Conservation (phyloP, 1,140 invertebrate genomes). For the Daktulosphaira vitifoliae region DNA sequence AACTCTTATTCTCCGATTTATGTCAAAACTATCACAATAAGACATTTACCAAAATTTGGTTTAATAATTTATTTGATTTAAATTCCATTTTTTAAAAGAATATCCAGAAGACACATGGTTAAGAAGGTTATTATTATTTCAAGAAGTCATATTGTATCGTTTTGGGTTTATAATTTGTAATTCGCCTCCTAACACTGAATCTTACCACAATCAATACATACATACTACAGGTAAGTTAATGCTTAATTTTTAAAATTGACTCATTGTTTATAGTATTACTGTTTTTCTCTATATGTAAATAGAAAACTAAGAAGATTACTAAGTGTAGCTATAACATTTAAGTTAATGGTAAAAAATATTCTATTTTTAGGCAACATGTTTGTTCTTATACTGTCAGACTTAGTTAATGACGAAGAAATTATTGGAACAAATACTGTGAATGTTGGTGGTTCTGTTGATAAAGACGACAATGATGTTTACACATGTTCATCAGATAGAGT, state of each 20-base stretch:
- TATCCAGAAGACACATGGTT: constrained; percentile 65
- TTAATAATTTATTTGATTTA: too few species aligned
- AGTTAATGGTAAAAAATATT: too few species aligned
- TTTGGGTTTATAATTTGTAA: constrained; percentile 77
- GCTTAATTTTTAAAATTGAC: neutral
- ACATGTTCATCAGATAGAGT: neutral
- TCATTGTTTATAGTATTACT: neutral
- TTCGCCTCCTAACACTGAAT: constrained; percentile 50
- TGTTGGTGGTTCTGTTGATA: neutral
- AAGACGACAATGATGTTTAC: too few species aligned
- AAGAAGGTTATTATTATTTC: constrained; percentile 68
- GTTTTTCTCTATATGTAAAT: too few species aligned
- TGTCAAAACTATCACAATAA: too few species aligned
- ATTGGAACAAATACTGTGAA: constrained; percentile 3
- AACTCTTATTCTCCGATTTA: too few species aligned
- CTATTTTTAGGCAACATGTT: constrained; percentile 95
- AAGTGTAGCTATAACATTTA: too few species aligned
- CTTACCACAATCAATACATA: constrained; percentile 60
- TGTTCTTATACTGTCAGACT: constrained; percentile 65
- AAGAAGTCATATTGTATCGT: constrained; percentile 68
- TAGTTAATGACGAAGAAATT: constrained; percentile 47
- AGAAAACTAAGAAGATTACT: too few species aligned
- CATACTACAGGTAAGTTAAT: constrained; percentile 79
- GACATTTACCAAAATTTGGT: too few species aligned
- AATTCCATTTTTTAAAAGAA: too few species aligned